Base-by-base conservation (phyloP, 2,797 vertebrate species). In the Diglossa cyanea region DNA sequence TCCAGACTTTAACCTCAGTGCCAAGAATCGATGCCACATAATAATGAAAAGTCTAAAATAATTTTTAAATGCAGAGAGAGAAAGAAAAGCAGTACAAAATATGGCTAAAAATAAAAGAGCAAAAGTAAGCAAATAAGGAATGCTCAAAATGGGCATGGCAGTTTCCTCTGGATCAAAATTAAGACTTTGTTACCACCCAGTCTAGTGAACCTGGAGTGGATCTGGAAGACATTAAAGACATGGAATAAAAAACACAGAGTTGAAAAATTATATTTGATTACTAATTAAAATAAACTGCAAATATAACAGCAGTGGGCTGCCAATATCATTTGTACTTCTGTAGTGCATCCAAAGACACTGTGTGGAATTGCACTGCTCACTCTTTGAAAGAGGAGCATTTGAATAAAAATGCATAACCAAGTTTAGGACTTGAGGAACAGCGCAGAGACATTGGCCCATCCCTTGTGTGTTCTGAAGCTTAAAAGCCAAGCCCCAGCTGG, bases 221-320 rank as follows among this genome's bases (percentile, higher is more conserved):
- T 96, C 92, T 96, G 94, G 95, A 97, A 96, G 54, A 74, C 67
- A 92, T 96, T 95, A 95, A 93, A 90, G 35, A 58, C 53, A 55
- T 82, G 87, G 68, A 94, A 92, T 75, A 87, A 88, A 95, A 88
- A 83, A 25, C 11, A 86, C 14, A 51, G 57, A 63, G n/a, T 11
- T 79, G 47, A 79, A 93, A 95, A 82, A 57, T 70, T 75, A 37
- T 61, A 89, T 93, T 91, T 70, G 42, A 70, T 76, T 73, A 55
- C 55, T 82, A 83, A 93, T 89, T 94, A 85, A 88, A 95, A 86
- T 77, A 74, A 88, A 90, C 62, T 78, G 86, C 40, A 88, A 86
- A 94, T 93, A 86, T 58, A 90, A 78, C 86, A 84, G 68, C 79
- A 88, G 53, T 30, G 33, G 4, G 55, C 51, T 94, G 79, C 93